phyloP scores from a whole-genome alignment of 2,113 vertebrate species.

The Malurus melanocephalus region DNA sequence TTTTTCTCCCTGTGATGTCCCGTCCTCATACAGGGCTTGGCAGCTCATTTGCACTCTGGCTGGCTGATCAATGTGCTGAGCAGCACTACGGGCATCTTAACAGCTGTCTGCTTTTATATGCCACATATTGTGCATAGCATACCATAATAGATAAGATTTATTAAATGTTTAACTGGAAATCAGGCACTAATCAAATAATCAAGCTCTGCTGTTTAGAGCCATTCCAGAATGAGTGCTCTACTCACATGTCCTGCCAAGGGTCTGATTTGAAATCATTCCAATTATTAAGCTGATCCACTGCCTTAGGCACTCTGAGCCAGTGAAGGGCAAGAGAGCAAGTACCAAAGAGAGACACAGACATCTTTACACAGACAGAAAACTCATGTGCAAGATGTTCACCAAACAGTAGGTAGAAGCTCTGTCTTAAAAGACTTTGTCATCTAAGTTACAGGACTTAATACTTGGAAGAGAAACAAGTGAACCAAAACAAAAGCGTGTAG shows the following conservation, averaged over 20 bases:
- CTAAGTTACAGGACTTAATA: background rate
- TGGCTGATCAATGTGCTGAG: background rate
- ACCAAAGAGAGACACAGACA: background rate
- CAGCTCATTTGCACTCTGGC: background rate
- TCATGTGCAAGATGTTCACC: background rate
- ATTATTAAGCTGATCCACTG: background rate
- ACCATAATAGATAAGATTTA: background rate
- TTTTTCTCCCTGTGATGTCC: background rate
- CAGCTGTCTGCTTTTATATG: background rate
- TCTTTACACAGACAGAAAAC: background rate
- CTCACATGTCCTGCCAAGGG: background rate
- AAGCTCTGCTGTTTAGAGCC: background rate
- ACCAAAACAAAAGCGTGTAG: background rate
- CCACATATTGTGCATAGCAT: background rate
- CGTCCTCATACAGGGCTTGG: background rate
- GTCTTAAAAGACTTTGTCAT: background rate
- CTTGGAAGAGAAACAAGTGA: background rate
- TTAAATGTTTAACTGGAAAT: conserved; percentile 32
- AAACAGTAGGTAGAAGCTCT: background rate
- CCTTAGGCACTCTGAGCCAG: background rate
- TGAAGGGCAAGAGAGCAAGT: background rate
- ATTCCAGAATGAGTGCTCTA: background rate
- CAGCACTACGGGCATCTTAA: background rate
- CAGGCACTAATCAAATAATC: background rate
- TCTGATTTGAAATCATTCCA: background rate